Evolutionary conservation across 2,888 invertebrate genomes (phyloP).

Genomic region (Agrochola lota): DNA sequence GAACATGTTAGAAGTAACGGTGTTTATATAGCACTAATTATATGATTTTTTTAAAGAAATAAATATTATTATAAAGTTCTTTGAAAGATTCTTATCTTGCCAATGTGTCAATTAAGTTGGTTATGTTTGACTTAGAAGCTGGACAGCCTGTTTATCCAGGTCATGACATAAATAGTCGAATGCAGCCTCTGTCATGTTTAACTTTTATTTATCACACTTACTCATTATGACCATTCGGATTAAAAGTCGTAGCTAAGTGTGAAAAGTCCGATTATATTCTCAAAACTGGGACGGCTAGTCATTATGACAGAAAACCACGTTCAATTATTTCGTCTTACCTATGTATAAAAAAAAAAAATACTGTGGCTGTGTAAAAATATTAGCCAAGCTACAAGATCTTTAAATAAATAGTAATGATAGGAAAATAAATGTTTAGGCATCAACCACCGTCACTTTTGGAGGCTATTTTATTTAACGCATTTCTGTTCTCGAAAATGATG

Average conservation of each 20-base stretch:
- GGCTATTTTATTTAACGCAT: neutral
- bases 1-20: slow-evolving; percentile 36
- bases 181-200: neutral
- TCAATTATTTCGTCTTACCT: neutral
- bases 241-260: slow-evolving; percentile 7
- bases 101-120: slow-evolving; percentile 21
- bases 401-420: too few species aligned
- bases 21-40: slow-evolving; percentile 8
- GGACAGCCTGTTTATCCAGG: neutral
- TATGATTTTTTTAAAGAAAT: neutral
- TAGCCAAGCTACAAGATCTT: too few species aligned
- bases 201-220: slow-evolving; percentile 18
- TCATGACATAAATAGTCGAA: neutral
- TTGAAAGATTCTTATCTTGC: neutral
- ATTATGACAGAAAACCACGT: neutral
- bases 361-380: too few species aligned
- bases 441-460: neutral
- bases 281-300: neutral
- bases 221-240: slow-evolving; percentile 1
- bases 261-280: neutral
- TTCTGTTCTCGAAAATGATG: neutral
- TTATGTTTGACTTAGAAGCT: neutral
- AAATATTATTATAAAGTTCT: too few species aligned
- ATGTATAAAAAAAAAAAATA: too few species aligned
- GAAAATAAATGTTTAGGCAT: too few species aligned